Evolutionary conservation across 2,113 vertebrate species (phyloP).

Genomic region (Psephotus haematonotus): DNA sequence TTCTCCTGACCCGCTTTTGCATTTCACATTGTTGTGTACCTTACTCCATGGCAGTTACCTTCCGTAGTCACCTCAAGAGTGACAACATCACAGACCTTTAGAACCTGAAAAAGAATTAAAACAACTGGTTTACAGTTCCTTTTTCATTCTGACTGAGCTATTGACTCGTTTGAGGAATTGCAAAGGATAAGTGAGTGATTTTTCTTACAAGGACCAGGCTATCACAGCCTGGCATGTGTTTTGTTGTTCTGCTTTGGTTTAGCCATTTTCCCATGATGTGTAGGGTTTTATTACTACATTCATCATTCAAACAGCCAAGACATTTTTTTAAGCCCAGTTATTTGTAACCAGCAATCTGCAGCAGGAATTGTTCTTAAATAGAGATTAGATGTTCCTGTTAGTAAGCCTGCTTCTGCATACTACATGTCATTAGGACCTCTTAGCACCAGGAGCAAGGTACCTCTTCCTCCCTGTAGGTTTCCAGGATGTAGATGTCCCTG

Average conservation of each 20-base stretch:
- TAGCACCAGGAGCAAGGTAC: not conserved
- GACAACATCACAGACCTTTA: not conserved
- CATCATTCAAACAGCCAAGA: slow-evolving; percentile 14
- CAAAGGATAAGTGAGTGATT: not conserved
- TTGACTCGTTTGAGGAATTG: not conserved
- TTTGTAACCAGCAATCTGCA: not conserved
- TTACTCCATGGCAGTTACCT: not conserved
- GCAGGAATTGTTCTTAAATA: not conserved
- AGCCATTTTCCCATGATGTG: not conserved
- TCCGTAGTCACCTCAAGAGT: not conserved
- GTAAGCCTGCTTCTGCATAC: not conserved
- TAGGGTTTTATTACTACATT: slow-evolving; percentile 24
- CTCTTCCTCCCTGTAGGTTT: not conserved
- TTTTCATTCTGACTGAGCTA: not conserved
- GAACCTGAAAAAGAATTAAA: not conserved
- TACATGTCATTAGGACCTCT: not conserved
- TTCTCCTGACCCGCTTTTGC: not conserved
- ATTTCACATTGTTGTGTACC: not conserved
- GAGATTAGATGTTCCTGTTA: not conserved
- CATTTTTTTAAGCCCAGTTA: not conserved
- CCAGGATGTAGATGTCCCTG: not conserved
- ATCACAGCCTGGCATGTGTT: not conserved
- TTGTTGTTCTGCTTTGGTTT: not conserved
- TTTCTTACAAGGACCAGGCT: not conserved
- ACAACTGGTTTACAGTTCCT: not conserved